Base-by-base conservation (phyloP, 2,888 invertebrate genomes). In the Drosophila meridiana region DNA sequence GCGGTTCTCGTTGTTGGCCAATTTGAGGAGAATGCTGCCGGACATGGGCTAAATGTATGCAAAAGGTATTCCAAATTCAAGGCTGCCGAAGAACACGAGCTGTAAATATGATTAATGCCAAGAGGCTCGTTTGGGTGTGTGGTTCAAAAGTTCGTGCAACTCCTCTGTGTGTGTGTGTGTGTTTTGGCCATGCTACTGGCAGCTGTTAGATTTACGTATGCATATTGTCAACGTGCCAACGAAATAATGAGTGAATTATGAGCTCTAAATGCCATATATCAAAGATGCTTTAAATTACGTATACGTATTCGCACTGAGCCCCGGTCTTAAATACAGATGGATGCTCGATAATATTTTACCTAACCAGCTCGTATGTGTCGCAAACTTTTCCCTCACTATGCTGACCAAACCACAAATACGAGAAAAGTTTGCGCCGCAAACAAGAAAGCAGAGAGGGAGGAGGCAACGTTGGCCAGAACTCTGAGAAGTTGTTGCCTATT, bases 171-270 rank as follows among this genome's bases (percentile, higher is more conserved):
- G 20, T 20, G 20, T 20, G 20, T 20, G 20, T 20, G 30, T n/a
- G 30, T 5, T 52, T 28, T 47, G 47, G 60, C n/a, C 34, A 50
- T 45, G 60, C 26, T 13, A 34, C 45, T 65, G 78, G 42, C 78
- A 69, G 60, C 59, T 60, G 43, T 42, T 28, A 58, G 60, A 70
- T 67, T 76, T 71, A 64, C 45, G 57, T 71, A 47, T 73, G 68
- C 65, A 64, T 66, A 45, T 78, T 62, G 61, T 40, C 69, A 71
- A 73, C 86, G 83, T 86, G 87, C 78, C 67, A 78, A 36, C 30
- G 43, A 57, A 72, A 73, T 86, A 73, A 80, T 76, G 76, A 68
- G 57, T 78, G 68, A 86, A 72, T 74, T 88, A 86, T 69, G 68
- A 72, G 63, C 75, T 70, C 34, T 58, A 66, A 67, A 14, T 40